Evolutionary conservation across 2,888 invertebrate species (phyloP).

Genomic region (Tubulanus polymorphus): DNA sequence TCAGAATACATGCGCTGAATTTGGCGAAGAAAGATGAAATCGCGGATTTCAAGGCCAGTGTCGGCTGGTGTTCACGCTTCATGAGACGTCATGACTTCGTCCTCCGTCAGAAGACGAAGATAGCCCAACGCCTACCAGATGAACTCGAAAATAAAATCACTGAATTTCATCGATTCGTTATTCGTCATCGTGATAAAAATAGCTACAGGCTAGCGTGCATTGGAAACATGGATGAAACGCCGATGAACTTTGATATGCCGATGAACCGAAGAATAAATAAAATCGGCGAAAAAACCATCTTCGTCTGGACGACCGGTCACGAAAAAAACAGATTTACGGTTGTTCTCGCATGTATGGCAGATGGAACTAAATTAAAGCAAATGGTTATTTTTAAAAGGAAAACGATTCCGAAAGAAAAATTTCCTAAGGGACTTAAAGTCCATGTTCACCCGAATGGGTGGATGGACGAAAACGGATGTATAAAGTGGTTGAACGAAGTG

Average conservation of each 20-base stretch:
- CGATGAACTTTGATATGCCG: constrained; percentile 13
- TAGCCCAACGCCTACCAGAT: neutral
- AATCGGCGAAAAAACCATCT: constrained; percentile 16
- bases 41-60: constrained; percentile 8
- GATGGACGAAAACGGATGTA: constrained; percentile 12
- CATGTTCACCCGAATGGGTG: constrained; percentile 15
- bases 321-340: constrained; percentile 19
- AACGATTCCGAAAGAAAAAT: constrained; percentile 13
- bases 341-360: constrained; percentile 14
- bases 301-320: constrained; percentile 14
- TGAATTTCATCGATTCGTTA: neutral
- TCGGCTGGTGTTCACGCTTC: constrained; percentile 9
- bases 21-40: constrained; percentile 8
- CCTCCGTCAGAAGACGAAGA: neutral
- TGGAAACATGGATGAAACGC: constrained; percentile 14
- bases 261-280: constrained; percentile 7
- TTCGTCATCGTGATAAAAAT: neutral
- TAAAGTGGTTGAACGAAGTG: neutral
- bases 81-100: constrained; percentile 8
- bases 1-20: neutral
- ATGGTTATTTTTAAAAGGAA: constrained; percentile 18
- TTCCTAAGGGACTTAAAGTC: constrained; percentile 11
- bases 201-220: neutral
- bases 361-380: constrained; percentile 18
- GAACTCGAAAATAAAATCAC: constrained; percentile 4